Conservation (phyloP, 2,888 invertebrate genomes). For the Micoletzkya japonica region DNA sequence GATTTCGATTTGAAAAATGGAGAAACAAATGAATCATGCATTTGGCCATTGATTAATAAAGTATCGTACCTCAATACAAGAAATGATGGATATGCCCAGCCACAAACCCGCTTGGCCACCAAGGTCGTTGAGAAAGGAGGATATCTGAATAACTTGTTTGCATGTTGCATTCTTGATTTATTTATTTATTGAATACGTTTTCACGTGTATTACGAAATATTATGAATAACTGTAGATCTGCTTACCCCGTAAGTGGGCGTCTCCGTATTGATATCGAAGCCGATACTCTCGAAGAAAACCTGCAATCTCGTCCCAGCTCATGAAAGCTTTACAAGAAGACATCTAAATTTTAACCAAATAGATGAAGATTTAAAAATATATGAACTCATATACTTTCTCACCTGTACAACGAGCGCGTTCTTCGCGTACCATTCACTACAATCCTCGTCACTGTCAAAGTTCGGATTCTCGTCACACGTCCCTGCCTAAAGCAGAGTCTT, state of each 20-base stretch:
- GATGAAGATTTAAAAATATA: background rate
- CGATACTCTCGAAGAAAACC: conserved; percentile 9
- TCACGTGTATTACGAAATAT: too few species aligned
- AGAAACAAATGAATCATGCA: too few species aligned
- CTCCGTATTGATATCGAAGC: background rate
- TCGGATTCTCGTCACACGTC: background rate
- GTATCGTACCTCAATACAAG: background rate
- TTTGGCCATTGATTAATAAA: too few species aligned
- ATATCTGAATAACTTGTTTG: conserved; percentile 4
- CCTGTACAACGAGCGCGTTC: conserved; percentile 3
- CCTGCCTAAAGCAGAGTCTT: background rate
- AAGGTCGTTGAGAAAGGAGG: background rate
- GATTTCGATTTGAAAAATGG: too few species aligned
- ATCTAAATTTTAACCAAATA: background rate
- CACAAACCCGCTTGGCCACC: conserved; percentile 6
- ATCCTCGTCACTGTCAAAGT: background rate
- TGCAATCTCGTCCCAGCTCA: background rate
- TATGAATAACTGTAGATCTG: too few species aligned
- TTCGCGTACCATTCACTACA: conserved; percentile 8
- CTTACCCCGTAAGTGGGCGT: background rate
- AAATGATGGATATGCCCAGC: background rate
- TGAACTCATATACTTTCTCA: background rate
- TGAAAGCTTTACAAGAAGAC: background rate
- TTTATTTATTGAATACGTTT: too few species aligned
- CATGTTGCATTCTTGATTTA: too few species aligned